Base-by-base conservation (phyloP, 2,888 invertebrate species). In the Aplocera efformata region DNA sequence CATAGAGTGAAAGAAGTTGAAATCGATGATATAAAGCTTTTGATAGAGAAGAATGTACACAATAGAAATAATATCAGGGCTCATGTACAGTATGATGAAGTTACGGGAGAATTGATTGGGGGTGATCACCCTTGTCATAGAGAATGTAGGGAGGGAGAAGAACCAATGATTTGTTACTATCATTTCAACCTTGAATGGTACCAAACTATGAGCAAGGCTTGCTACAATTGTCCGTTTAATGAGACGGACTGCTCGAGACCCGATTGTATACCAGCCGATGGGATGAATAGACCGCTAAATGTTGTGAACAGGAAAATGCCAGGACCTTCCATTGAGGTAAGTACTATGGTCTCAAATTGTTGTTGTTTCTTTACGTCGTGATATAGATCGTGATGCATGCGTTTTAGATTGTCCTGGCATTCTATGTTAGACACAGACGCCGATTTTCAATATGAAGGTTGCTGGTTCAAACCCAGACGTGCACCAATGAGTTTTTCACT, bases 251-350 rank as follows among this genome's bases (percentile, higher is more conserved):
- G 98, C 66, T 81, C 77, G 29, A 86, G 94, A 33, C 90, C 91
- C 0, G 94, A 97, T 67, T 98, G 98, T 69, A 91, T 97, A 44
- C 90, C 95, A 0, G 95, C 92, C 0, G 96, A 97, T 73, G 98
- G 98, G 0, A 88, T 93, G 26, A 90, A 90, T 42, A 89, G 96
- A 48, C 90, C 94, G 0, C 79, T 97, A 21, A 90, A 94, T 7
- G 93, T 94, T 0, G 90, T 96, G 3, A 97, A 97, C 80, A 91
- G 97, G 52, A 93, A 93, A 82, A 91, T 97, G 90, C 97, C 97
- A 0, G 97, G 97, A 26, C 97, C 97, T 0, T 76, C 92, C 0
- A 92, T 97, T 35, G 94, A 96, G 90, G 95, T 95, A 68, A 67
- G 68, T 44, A 31, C 1, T 7, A 22, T n/a, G n/a, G n/a, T n/a